Evolutionary conservation across 1,140 invertebrate genomes (phyloP).

Genomic region (Calycopis cecrops): DNA sequence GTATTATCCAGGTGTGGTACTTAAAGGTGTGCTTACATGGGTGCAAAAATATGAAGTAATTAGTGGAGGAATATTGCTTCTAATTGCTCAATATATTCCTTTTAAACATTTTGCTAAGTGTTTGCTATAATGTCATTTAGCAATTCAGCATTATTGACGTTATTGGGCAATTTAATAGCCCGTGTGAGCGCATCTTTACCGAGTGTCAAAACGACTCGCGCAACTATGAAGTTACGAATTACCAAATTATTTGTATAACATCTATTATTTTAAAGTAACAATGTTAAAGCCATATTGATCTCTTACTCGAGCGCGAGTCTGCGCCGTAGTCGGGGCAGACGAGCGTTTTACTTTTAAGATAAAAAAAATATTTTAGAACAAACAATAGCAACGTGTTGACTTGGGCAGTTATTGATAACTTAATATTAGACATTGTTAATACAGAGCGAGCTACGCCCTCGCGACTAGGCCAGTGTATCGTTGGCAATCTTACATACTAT

Average conservation of each 20-base stretch:
- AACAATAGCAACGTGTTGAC: constrained; percentile 45
- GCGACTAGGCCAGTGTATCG: constrained; percentile 64
- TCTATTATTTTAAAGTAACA: constrained; percentile 41
- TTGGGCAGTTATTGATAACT: constrained; percentile 39
- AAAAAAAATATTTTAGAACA: constrained; percentile 40
- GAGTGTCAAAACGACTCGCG: neutral
- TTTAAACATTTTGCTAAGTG: too few species aligned
- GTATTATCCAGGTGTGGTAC: too few species aligned
- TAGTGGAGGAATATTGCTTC: too few species aligned
- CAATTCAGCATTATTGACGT: too few species aligned
- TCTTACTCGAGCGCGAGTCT: constrained; percentile 34
- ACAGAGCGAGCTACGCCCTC: constrained; percentile 25
- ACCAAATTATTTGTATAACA: constrained; percentile 40
- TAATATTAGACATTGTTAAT: constrained; percentile 36
- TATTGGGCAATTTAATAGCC: too few species aligned
- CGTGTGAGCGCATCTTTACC: neutral
- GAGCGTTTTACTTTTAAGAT: constrained; percentile 55
- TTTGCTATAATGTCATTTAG: too few species aligned
- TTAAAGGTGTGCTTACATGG: too few species aligned
- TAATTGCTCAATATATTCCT: too few species aligned
- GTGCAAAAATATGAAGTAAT: too few species aligned
- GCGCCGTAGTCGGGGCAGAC: constrained; percentile 27
- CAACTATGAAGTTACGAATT: constrained; percentile 25
- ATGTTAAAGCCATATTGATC: constrained; percentile 66
- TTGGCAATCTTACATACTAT: constrained; percentile 67